These are phyloP conservation scores for Microctenopoma lineatum DNA, from an alignment of 2,797 vertebrate genomes.

Conservation along the genomic window DNA sequence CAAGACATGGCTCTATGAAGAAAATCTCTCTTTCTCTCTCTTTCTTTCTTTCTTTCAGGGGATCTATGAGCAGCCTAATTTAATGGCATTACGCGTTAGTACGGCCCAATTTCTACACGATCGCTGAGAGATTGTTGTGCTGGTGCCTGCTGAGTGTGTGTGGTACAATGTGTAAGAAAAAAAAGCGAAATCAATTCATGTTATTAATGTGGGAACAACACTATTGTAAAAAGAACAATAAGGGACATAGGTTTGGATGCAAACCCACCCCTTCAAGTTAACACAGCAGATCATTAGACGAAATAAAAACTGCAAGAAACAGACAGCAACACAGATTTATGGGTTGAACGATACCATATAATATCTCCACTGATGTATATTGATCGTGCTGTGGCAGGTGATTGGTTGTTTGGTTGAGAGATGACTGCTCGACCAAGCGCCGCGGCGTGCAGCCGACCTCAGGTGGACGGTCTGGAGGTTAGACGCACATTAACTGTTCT, in stretches of 20 bases:
- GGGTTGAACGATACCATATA: slow-evolving; percentile 66
- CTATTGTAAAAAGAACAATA: neutral
- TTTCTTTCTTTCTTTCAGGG: slow-evolving; percentile 50
- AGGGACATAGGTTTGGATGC: slow-evolving; percentile 31
- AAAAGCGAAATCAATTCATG: slow-evolving; percentile 15
- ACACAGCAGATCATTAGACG: slow-evolving; percentile 37
- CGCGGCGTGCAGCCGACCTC: slow-evolving; percentile 43
- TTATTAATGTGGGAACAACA: slow-evolving; percentile 31
- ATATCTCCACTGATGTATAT: slow-evolving; percentile 72
- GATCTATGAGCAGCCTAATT: slow-evolving; percentile 81
- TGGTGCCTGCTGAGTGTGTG: slow-evolving; percentile 22
- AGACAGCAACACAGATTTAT: slow-evolving; percentile 69
- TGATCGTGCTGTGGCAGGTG: slow-evolving; percentile 64
- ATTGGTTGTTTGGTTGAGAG: slow-evolving; percentile 56
- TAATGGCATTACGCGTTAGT: slow-evolving; percentile 82
- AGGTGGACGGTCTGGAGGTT: slow-evolving; percentile 43
- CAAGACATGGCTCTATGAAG: slow-evolving; percentile 22
- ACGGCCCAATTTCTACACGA: slow-evolving; percentile 52
- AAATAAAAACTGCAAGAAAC: slow-evolving; percentile 61
- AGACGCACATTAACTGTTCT: slow-evolving; percentile 35
- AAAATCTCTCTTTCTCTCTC: slow-evolving; percentile 42
- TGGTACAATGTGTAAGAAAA: slow-evolving; percentile 27
- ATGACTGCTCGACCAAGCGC: slow-evolving; percentile 48
- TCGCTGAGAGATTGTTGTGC: slow-evolving; percentile 36
- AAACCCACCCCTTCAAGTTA: slow-evolving; percentile 43